phyloP scores from a whole-genome alignment of 2,888 invertebrate genomes.

The Pollenia griseotomentosa region DNA sequence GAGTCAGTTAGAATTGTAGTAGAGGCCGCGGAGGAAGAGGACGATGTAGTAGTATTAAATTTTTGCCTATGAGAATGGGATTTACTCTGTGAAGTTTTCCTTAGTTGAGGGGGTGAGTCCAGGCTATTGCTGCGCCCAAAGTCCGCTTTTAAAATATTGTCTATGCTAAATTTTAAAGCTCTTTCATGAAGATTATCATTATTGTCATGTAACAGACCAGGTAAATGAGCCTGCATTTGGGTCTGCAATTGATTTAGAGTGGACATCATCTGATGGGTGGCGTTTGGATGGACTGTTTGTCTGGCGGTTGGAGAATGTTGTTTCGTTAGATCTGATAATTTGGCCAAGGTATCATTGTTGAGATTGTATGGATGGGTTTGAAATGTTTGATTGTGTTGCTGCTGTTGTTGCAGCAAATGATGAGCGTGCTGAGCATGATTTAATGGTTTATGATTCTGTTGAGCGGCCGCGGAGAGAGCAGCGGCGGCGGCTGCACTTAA shows the following conservation, averaged over 20 bases:
- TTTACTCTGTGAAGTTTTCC: constrained; percentile 59
- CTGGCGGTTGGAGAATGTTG: constrained; percentile 35
- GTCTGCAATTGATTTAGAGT: constrained; percentile 78
- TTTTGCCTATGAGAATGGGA: constrained; percentile 66
- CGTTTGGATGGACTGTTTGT: constrained; percentile 18
- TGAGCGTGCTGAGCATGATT: constrained; percentile 67
- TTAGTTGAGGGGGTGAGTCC: constrained; percentile 53
- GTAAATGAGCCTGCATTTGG: constrained; percentile 80
- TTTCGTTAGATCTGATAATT: constrained; percentile 82
- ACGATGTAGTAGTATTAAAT: constrained; percentile 26
- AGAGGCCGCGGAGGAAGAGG: constrained; percentile 72
- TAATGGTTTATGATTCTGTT: constrained; percentile 69
- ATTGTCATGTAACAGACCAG: constrained; percentile 75
- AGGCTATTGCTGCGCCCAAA: constrained; percentile 86
- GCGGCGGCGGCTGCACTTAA: constrained; percentile 80
- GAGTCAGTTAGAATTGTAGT: constrained; percentile 74
- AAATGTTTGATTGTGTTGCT: constrained; percentile 54
- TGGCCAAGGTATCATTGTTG: constrained; percentile 78
- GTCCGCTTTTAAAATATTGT: constrained; percentile 93
- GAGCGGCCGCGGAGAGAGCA: constrained; percentile 74
- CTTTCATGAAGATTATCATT: constrained; percentile 85
- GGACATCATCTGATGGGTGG: constrained; percentile 71
- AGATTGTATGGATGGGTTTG: constrained; percentile 17
- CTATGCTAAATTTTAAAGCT: constrained; percentile 92
- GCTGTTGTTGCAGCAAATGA: constrained; percentile 51